Evolutionary conservation across 2,888 invertebrate species (phyloP), one percentile per base, ranked within the genome.

Genomic region (Cyclophora punctaria): DNA sequence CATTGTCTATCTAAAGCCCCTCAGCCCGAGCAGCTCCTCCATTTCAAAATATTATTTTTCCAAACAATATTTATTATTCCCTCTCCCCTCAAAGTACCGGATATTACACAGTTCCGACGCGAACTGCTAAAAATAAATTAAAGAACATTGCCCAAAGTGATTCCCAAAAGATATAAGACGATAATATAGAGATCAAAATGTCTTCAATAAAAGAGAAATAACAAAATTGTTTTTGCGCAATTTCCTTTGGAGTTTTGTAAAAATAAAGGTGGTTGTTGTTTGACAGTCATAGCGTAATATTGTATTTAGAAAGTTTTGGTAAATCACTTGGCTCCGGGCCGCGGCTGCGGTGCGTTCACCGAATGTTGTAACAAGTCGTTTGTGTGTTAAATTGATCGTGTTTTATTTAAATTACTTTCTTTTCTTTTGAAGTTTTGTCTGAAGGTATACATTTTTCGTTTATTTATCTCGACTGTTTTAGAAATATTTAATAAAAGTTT

Each of bases 351-450:
- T 37, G 37, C 37, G 52, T 50, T 55, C 46, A 20, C 33, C 47
- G 48, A 51, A 51, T 51, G 60, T 58, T 52, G 50, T 48, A 45
- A 46, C 44, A 56, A 60, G 50, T 57, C 51, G 52, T 59, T 60
- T 55, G 53, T 45, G 58, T 65, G 63, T 67, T 66, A 64, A 68
- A 68, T 70, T 71, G 63, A 56, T 63, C 63, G 56, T 63, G 56
- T 64, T 63, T 65, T 64, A 62, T 62, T 61, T 59, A 62, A 69
- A 71, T 69, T 60, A 66, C 64, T 64, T 71, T 63, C 46, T 53
- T 55, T 63, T 59, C 50, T 53, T 66, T 63, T 62, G 56, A 60
- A 61, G 49, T 51, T 59, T 54, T 55, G 45, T 47, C 49, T 47
- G 40, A 35, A 5, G 37, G 35, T 35, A 4, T 7, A 41, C 35